Evolutionary conservation across 2,113 vertebrate genomes (phyloP), one percentile per base, ranked within the genome.

Genomic region (Propithecus coquereli): DNA sequence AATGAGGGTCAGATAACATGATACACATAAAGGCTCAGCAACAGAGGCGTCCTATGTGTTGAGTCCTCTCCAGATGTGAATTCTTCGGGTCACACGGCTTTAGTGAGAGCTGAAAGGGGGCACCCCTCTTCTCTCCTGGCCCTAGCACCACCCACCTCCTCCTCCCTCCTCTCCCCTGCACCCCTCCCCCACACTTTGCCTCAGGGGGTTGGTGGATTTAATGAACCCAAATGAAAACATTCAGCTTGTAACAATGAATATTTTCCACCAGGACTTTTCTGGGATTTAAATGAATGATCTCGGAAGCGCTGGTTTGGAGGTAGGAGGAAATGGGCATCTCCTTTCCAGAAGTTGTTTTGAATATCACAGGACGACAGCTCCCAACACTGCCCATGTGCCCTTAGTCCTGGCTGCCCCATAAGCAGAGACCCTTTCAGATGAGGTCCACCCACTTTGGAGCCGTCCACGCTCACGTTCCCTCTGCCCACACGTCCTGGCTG

Each of bases 11-110:
- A 37, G 88, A 37, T 1, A 59, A 43, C 50, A 16, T 27, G 43
- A 27, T 1, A 9, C 25, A 34, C 4, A 30, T 2, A 18, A 8
- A 76, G 77, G 18, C 43, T n/a, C 6, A 10, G 59, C 34, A 22
- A 16, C 16, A 6, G n/a, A 40, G 83, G 34, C 0, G 18, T 9
- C 14, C 0, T 8, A 12, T 0, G 34, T 11, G 54, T 2, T 37
- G 74, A 1, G 2, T 18, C 45, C 57, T 45, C 73, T 79, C 37
- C 54, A 27, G 83, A 27, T 47, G 65, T 59, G 68, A 50, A 23
- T 20, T 20, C 32, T 65, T 5, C 11, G 2, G 82, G 74, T 32
- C 23, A 22, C 18, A 4, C 0, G 3, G n/a, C 50, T 77, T 40
- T 1, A 30, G 43, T 13, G 47, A 32, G 12, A 20, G 25, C 32